These are phyloP conservation scores for Monochamus saltuarius DNA, from an alignment of 1,140 invertebrate genomes.

Conservation along the genomic window DNA sequence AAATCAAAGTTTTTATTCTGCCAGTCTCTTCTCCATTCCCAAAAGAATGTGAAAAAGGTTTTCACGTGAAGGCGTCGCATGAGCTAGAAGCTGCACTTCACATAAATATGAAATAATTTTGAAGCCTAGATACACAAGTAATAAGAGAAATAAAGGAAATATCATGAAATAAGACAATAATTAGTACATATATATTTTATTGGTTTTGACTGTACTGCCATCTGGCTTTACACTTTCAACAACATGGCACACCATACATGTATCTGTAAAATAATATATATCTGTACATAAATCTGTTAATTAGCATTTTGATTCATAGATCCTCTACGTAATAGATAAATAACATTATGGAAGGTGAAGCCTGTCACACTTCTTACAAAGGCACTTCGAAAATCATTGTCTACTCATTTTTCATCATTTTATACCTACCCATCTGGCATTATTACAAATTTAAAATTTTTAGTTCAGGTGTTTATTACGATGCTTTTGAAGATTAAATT, in stretches of 20 bases:
- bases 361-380: slow-evolving; percentile 27
- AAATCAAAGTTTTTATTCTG: no score
- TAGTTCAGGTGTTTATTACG: slow-evolving; percentile 15
- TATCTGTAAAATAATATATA: slow-evolving; percentile 51
- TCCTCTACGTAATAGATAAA: slow-evolving; percentile 39
- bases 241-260: slow-evolving; percentile 52
- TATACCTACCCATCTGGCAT: slow-evolving; percentile 16
- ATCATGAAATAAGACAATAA: slow-evolving; percentile 17
- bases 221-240: slow-evolving; percentile 46
- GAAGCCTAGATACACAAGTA: no score
- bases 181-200: slow-evolving; percentile 42
- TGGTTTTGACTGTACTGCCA: slow-evolving; percentile 47
- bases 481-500: slow-evolving; percentile 7
- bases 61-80: no score
- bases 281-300: slow-evolving; percentile 42
- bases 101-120: no score
- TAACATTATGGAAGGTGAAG: slow-evolving; percentile 34
- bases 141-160: no score
- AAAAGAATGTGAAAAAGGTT: no score
- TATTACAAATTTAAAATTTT: slow-evolving; percentile 1
- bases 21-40: no score
- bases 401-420: slow-evolving; percentile 21
- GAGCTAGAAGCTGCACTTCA: no score
- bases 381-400: slow-evolving; percentile 40
- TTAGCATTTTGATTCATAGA: slow-evolving; percentile 40